Base-by-base conservation (phyloP, 2,888 invertebrate species). In the Tetragnatha montana region DNA sequence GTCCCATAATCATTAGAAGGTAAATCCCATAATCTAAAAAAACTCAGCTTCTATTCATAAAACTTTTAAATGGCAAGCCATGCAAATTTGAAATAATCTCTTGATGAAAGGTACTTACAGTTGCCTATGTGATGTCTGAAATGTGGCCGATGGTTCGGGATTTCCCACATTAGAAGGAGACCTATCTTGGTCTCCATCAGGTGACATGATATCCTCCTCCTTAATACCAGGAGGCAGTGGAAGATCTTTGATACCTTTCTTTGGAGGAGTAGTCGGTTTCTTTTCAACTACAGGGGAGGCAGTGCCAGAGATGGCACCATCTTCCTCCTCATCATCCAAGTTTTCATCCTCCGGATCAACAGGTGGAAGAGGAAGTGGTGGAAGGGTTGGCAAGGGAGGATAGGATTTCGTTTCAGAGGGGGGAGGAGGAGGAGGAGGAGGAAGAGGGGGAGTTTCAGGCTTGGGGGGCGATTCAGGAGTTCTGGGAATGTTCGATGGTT, bases 221-320 rank as follows among this genome's bases (percentile, higher is more conserved):
- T 91, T 91, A 10, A 92, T 91, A 14, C 92, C 96, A 91, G 98
- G 98, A 50, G 98, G 98, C 97, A 98, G 97, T 0, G 98, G 98
- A 91, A 98, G 94, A 94, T 97, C 98, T 94, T 97, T 97, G 79
- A 98, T 96, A 92, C 97, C 96, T 91, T 96, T 96, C 92, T 96
- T 95, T 91, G 91, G 91, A n/a, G 91, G 92, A 22, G 92, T 88
- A 76, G 47, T 78, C 50, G 89, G 89, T 81, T 85, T 88, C 85
- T 76, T 85, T 35, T 60, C 71, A 6, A 80, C 6, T 6, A n/a
- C 47, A 14, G 81, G 69, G 60, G 76, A 60, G 10, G 81, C 60
- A 6, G 90, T 83, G 12, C 60, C 49, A 21, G 88, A 80, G 49
- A 81, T 47, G 68, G 22, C 76, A n/a, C 19, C 69, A 49, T 78